These are phyloP conservation scores for Drosophila busckii DNA, from an alignment of 1,140 invertebrate genomes.

Conservation along the genomic window DNA sequence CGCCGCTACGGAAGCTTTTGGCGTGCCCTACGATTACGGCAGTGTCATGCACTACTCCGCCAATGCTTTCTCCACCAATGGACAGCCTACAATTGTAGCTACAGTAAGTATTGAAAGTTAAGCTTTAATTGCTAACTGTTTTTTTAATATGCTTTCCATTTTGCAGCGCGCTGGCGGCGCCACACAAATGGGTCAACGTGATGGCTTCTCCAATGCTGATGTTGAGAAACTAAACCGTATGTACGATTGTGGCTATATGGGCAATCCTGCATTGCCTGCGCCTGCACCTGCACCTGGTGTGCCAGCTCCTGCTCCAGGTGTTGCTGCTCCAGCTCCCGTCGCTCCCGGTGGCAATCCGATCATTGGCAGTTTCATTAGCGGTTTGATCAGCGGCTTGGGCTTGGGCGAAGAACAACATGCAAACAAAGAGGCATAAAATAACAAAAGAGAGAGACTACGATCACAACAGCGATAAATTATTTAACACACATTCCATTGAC, in stretches of 20 bases:
- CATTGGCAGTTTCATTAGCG: conserved; percentile 63
- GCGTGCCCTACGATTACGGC: conserved; percentile 87
- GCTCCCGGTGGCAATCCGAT: conserved; percentile 56
- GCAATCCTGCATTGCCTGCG: neutral
- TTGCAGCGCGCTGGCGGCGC: conserved; percentile 42
- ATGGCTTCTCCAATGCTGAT: conserved; percentile 86
- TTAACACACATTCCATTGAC: conserved; percentile 32
- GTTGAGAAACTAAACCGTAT: conserved; percentile 87
- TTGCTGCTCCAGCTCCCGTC: conserved; percentile 17
- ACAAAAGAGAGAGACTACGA: conserved; percentile 15
- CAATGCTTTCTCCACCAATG: conserved; percentile 87
- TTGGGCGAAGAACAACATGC: conserved; percentile 41
- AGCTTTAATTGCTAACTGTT: neutral
- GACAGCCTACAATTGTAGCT: conserved; percentile 84
- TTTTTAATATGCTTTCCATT: neutral
- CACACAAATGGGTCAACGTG: conserved; percentile 83
- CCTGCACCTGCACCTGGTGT: conserved; percentile 7
- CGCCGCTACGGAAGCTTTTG: conserved; percentile 82
- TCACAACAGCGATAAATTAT: conserved; percentile 38
- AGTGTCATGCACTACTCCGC: conserved; percentile 92
- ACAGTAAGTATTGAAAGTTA: conserved; percentile 79
- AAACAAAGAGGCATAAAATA: conserved; percentile 4
- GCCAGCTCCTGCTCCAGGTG: conserved; percentile 7
- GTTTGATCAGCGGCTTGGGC: conserved; percentile 63
- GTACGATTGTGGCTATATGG: conserved; percentile 83